Evolutionary conservation across 64 coral and sea anemone genomes (phyloP), one percentile per base, ranked within the genome.

Genomic region (Astreopora myriophthalma): DNA sequence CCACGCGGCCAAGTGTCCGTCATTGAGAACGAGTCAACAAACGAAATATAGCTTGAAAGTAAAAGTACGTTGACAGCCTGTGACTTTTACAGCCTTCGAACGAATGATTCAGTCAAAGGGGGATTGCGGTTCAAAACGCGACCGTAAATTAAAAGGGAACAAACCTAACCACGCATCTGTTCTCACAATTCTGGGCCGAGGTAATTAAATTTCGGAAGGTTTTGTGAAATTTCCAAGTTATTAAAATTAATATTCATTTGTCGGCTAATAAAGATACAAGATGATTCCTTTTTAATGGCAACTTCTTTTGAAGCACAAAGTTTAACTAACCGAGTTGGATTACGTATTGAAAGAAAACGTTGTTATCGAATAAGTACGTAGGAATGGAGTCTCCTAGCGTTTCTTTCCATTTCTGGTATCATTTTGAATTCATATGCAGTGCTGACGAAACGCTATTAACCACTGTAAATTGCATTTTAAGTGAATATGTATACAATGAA

Each of bases 401-500:
- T 30, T 77, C 40, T 22, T 5, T 20, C 26, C 48, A 29, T 27
- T 73, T 24, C 37, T 80, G 33, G 48, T 73, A 71, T 51, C 74
- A 38, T 31, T 27, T 73, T 58, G 44, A 85, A 79, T 88, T 80
- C 65, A 74, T 86, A 77, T 82, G 44, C 20, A 11, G 57, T 58
- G 58, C 79, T 83, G 79, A 83, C 79, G 48, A 69, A 73, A 44
- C 36, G 86, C 67, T 89, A 89, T 71, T 72, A 94, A 64, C 75
- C 39, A 66, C 67, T 48, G 92, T 12, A 94, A 94, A 90, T 94
- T 94, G 86, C 83, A 94, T 91, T 94, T 94, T 94, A 94, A 94
- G 93, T 90, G 93, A 94, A 94, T 94, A 94, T 78, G 88, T 90
- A 91, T 91, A 94, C 93, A 94, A 90, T 70, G 78, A 65, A 65